Base-by-base conservation (phyloP, 2,797 vertebrate species). In the Buceros bicornis region DNA sequence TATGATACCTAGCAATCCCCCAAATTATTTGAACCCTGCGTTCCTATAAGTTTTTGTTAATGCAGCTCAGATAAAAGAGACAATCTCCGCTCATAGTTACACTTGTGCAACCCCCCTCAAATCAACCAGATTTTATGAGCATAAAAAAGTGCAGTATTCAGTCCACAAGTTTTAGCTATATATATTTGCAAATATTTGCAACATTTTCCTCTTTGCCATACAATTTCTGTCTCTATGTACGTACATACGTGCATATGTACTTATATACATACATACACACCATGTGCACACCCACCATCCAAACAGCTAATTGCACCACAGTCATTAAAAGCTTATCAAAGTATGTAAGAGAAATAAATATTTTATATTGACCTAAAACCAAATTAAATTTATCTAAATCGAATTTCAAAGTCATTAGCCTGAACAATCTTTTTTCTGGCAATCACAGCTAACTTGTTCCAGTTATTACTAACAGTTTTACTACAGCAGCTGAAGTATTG, bases 381-480 rank as follows among this genome's bases (percentile, higher is more conserved):
- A 58, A 84, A 65, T 33, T 43, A 58, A 73, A 65, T 50, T 35
- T 64, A 74, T 47, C 50, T n/a, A 87, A 56, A 83, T 60, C 9
- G 65, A 74, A 82, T 58, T 81, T 58, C 48, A 20, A 87, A 60
- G 29, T 35, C 45, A 76, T 85, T 57, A 82, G 21, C 11, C 20
- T 37, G 54, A 83, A 56, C 28, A 74, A 50, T 18, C 31, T 56
- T 65, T 65, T 15, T 92, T 53, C 62, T 89, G 35, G 37, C 64
- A 53, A 90, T 26, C 61, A 70, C 42, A 45, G 62, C 20, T 56
- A 87, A 66, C 43, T 61, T 93, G 24, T 35, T 82, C 74, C n/a
- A 64, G 81, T 80, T 53, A 66, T 71, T 90, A 47, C 17, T 76
- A 85, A 51, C 22, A 65, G 43, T 95, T 93, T 93, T 58, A 84